Evolutionary conservation across 2,888 invertebrate species (phyloP).

Genomic region (Lamellibrachia satsuma): DNA sequence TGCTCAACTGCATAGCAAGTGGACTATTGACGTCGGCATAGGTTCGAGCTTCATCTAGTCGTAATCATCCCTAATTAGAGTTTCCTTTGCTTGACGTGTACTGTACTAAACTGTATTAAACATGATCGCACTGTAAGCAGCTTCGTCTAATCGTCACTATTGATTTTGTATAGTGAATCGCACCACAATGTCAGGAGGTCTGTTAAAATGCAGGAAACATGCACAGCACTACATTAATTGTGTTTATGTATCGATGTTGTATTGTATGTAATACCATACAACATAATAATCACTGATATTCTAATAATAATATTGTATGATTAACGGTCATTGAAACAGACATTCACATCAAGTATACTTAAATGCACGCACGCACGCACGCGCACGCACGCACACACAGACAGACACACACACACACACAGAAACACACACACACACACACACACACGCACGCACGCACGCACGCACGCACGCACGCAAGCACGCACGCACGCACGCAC

Average conservation of each 20-base stretch:
- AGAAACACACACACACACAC: not conserved
- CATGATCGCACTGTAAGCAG: not conserved
- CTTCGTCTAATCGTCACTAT: not conserved
- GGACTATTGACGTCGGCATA: not conserved
- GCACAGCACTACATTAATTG: too few relatives aligned
- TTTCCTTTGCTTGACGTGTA: not conserved
- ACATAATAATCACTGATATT: too few relatives aligned
- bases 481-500: not conserved
- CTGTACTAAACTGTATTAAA: not conserved
- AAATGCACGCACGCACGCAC: too few relatives aligned
- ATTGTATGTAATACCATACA: too few relatives aligned
- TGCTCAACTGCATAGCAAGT: not conserved
- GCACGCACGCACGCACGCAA: not conserved
- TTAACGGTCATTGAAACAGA: too few relatives aligned
- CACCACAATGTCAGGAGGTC: not conserved
- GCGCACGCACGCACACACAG: too few relatives aligned
- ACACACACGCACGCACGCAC: not conserved
- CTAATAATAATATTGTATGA: too few relatives aligned
- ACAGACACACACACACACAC: not conserved
- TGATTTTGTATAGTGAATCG: not conserved
- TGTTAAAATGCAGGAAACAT: too few relatives aligned
- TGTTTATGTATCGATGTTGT: too few relatives aligned
- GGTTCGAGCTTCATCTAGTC: not conserved
- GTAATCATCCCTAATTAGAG: not conserved
- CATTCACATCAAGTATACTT: too few relatives aligned